These are phyloP conservation scores for Epirrhoe alternata DNA, from an alignment of 2,888 invertebrate genomes.

Conservation along the genomic window DNA sequence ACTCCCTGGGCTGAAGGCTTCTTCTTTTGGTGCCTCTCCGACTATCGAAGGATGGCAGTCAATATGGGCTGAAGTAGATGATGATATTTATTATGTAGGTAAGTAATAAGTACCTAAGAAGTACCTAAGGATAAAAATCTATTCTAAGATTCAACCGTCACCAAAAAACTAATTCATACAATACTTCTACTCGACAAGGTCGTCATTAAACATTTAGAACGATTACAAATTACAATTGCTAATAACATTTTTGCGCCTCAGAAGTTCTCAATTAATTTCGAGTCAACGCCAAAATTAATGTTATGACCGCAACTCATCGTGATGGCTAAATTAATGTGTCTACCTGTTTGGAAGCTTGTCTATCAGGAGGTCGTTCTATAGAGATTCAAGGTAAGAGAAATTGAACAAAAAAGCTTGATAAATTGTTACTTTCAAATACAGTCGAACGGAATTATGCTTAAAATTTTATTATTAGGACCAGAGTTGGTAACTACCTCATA, in stretches of 20 bases:
- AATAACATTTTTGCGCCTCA: slow-evolving; percentile 2
- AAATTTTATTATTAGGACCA: too few relatives aligned
- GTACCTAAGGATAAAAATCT: too few relatives aligned
- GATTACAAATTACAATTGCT: slow-evolving; percentile 1
- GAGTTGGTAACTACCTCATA: too few relatives aligned
- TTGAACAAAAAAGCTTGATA: not conserved
- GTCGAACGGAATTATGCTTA: too few relatives aligned
- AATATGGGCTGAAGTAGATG: too few relatives aligned
- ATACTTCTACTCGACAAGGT: not conserved
- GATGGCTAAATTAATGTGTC: slow-evolving; percentile 60
- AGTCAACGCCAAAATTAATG: slow-evolving; percentile 39
- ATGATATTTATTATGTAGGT: too few relatives aligned
- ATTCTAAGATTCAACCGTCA: not conserved
- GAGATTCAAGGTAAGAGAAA: slow-evolving; percentile 33
- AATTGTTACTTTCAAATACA: not conserved
- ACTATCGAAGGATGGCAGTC: too few relatives aligned
- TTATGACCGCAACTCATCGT: slow-evolving; percentile 43
- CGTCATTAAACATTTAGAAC: not conserved
- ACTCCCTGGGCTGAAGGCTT: too few relatives aligned
- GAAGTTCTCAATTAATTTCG: slow-evolving; percentile 35
- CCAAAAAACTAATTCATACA: not conserved
- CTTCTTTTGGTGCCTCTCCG: too few relatives aligned
- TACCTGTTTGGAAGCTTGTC: slow-evolving; percentile 58
- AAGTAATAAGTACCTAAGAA: too few relatives aligned
- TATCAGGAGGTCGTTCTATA: slow-evolving; percentile 49